Evolutionary conservation across 1,140 invertebrate species (phyloP).

Genomic region (Agrypnia vestita): DNA sequence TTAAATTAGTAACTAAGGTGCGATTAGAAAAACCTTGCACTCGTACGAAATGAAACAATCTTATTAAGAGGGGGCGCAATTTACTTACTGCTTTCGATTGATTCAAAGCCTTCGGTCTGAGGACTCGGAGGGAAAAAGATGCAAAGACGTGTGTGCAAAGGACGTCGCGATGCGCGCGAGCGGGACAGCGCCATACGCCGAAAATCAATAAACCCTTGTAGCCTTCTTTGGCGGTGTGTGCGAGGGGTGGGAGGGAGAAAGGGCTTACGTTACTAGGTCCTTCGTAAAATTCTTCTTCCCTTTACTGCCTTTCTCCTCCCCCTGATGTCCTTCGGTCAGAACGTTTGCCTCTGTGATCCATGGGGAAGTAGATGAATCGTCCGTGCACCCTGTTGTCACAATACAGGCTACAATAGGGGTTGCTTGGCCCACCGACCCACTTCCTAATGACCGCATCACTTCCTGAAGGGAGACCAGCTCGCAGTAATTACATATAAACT

Average conservation of each 20-base stretch:
- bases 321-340: neutral
- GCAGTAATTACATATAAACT: too few relatives aligned
- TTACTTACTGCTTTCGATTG: slow-evolving; percentile 32
- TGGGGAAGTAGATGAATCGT: slow-evolving; percentile 3
- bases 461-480: too few relatives aligned
- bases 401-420: slow-evolving; percentile 15
- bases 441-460: slow-evolving; percentile 2
- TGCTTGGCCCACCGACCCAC: slow-evolving; percentile 9
- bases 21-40: slow-evolving; percentile 4
- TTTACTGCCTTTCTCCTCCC: slow-evolving; percentile 19
- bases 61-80: slow-evolving; percentile 5
- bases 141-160: neutral
- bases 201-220: slow-evolving; percentile 55
- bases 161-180: neutral
- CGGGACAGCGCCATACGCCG: slow-evolving; percentile 29
- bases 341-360: slow-evolving; percentile 4
- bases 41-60: slow-evolving; percentile 9
- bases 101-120: slow-evolving; percentile 27
- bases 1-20: slow-evolving; percentile 17
- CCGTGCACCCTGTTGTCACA: slow-evolving; percentile 6
- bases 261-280: slow-evolving; percentile 21
- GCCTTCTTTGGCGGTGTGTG: slow-evolving; percentile 35
- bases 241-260: slow-evolving; percentile 31
- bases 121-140: slow-evolving; percentile 15
- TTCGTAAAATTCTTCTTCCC: slow-evolving; percentile 11